Conservation (phyloP, 2,113 vertebrate genomes). For the Carlito syrichta region DNA sequence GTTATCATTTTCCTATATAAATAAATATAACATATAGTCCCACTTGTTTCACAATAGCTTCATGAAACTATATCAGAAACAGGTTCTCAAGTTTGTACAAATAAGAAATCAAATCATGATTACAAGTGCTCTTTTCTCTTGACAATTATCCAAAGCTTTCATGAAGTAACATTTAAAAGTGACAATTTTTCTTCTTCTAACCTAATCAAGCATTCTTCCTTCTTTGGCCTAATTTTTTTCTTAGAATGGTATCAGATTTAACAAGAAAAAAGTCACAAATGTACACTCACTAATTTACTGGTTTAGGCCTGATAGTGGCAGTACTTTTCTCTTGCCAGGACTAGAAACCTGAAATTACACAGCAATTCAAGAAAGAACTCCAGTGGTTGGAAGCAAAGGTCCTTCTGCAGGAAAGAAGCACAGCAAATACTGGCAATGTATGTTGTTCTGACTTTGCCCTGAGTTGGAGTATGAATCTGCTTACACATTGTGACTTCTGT, state of each 20-base stretch:
- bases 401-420: not conserved
- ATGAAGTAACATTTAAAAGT: not conserved
- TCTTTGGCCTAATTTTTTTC: not conserved
- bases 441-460: not conserved
- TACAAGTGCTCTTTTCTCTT: not conserved
- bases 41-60: not conserved
- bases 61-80: slow-evolving; percentile 8
- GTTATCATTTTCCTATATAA: not conserved
- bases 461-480: not conserved
- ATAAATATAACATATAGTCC: not conserved
- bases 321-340: not conserved
- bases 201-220: not conserved
- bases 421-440: not conserved
- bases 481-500: not conserved
- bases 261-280: not conserved
- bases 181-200: not conserved
- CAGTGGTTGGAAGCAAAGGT: not conserved
- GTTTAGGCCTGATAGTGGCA: not conserved
- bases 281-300: not conserved
- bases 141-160: not conserved
- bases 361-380: not conserved
- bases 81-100: not conserved
- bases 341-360: not conserved
- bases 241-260: not conserved
- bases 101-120: not conserved